A percentile compares a stretch with the other conserved stretches of the same genome.
Conservation (phyloP, 2,113 vertebrate species). For the Eulacestoma nigropectus region DNA sequence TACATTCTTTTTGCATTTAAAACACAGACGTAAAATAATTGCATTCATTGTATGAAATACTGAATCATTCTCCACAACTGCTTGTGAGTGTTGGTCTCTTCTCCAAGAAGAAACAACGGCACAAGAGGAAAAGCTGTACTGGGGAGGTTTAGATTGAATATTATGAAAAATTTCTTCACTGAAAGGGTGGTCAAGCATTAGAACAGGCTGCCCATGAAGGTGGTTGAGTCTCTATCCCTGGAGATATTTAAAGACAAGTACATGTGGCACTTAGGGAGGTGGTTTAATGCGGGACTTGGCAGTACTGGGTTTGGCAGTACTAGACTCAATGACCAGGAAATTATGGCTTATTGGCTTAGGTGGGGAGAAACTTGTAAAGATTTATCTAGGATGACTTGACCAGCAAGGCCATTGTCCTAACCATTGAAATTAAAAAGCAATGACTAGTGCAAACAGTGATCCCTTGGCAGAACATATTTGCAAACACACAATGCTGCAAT, state of each 20-base stretch:
- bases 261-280: neutral
- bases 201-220: neutral
- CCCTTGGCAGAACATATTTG: neutral
- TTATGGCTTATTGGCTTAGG: neutral
- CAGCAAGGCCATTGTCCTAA: neutral
- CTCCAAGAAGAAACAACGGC: neutral
- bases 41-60: neutral
- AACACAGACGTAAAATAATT: neutral
- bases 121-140: neutral
- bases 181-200: neutral
- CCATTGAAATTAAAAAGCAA: neutral
- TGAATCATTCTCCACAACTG: neutral
- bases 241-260: rapidly evolving
- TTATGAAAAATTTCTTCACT: neutral
- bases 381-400: neutral
- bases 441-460: neutral
- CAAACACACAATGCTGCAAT: neutral
- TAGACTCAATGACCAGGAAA: neutral
- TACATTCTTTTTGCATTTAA: neutral
- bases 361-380: neutral
- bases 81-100: neutral
- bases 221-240: neutral
- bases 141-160: neutral
- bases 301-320: neutral
- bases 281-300: neutral